Base-by-base conservation (phyloP, 2,113 vertebrate genomes). In the Lonchura striata region DNA sequence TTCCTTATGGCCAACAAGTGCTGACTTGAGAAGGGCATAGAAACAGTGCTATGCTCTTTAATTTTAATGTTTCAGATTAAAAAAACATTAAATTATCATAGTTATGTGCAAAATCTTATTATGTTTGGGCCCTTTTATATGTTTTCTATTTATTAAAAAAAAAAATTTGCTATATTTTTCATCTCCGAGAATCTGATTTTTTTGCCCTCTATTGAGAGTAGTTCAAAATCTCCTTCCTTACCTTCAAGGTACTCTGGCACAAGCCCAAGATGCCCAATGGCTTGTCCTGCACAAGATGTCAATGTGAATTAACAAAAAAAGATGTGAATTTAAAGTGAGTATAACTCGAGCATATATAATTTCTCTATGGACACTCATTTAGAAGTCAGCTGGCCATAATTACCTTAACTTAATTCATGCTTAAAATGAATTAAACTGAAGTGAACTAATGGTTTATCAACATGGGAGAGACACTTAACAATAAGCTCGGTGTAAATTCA, bases 351-450 rank as follows among this genome's bases (percentile, higher is more conserved):
- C 54, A 81, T 77, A 31, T n/a, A 28, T 80, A 74, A 92, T 85
- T 85, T 94, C 95, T 95, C 84, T n/a, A 16, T 19, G 42, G 89
- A 94, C 54, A 54, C 71, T 94, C 70, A 86, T 92, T 88, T 91
- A 63, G 63, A 44, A 94, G 79, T 88, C 85, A 92, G 93, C 79
- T 91, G 68, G 85, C 68, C 71, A 15, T 80, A 95, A 92, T 90
- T 95, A 75, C 46, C 50, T 85, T 88, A 66, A 84, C 52, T 91
- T 90, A 96, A 97, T 95, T 94, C 75, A 69, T 0, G 2, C 76
- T 91, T 47, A 79, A 54, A 95, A 66, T 75, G 82, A 94, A 92
- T 96, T 96, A 93, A 90, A 59, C 80, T 75, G 76, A 92, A 72
- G 63, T 22, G 63, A 94, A 88, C 15, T 42, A 90, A 92, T 92